phyloP scores from a whole-genome alignment of 2,113 vertebrate genomes.

The Oreochromis aureus region DNA sequence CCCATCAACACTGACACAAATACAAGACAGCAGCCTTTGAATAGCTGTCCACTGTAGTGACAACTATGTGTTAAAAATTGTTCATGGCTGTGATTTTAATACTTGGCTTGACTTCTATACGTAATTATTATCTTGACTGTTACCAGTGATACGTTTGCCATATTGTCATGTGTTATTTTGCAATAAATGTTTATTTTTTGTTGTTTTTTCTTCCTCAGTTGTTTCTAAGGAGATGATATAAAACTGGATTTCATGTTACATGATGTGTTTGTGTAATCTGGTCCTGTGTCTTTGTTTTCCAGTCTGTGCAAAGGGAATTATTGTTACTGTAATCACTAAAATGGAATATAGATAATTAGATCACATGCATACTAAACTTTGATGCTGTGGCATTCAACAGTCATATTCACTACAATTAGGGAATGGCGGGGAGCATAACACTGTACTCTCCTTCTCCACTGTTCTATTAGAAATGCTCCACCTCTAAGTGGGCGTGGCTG shows the following conservation, averaged over 20 bases:
- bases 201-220: slow-evolving; percentile 67
- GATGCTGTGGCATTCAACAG: not conserved
- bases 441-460: not conserved
- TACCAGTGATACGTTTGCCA: slow-evolving; percentile 57
- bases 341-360: not conserved
- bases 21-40: not conserved
- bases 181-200: slow-evolving; percentile 50
- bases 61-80: not conserved
- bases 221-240: slow-evolving; percentile 72
- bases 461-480: not conserved
- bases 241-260: slow-evolving; percentile 43
- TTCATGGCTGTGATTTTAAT: slow-evolving; percentile 56
- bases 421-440: not conserved
- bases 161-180: not conserved
- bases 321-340: not conserved
- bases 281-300: not conserved
- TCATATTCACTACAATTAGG: not conserved
- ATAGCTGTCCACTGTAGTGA: not conserved
- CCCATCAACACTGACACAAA: not conserved
- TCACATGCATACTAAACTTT: not conserved
- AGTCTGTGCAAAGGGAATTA: not conserved
- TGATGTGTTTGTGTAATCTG: not conserved
- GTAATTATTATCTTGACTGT: not conserved
- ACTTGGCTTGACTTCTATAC: slow-evolving; percentile 9
- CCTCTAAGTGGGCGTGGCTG: not conserved